A percentile compares a stretch with the other conserved stretches of the same genome.
phyloP scores from a whole-genome alignment of 2,797 vertebrate species.

The Philypnodon macrostomus region DNA sequence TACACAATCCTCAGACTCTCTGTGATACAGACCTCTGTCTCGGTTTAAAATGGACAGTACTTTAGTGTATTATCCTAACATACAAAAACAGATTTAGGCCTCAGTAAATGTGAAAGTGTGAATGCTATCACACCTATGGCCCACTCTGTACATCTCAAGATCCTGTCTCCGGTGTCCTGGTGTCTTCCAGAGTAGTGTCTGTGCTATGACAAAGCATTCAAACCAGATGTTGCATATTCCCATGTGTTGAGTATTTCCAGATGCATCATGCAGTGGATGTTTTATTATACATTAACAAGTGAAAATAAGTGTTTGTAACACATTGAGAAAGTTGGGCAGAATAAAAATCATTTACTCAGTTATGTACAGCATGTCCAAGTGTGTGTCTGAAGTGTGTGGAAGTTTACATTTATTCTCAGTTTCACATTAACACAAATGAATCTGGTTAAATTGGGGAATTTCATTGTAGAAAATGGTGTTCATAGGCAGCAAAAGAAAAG shows the following conservation, averaged over 20 bases:
- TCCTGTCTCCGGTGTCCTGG: not conserved
- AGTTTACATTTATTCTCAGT: too few relatives aligned
- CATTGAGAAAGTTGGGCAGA: not conserved
- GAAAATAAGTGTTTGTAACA: too few relatives aligned
- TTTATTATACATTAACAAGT: too few relatives aligned
- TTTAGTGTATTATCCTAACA: slow-evolving; percentile 4
- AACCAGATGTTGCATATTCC: slow-evolving; percentile 34
- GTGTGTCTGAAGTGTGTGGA: too few relatives aligned
- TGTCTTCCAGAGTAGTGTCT: slow-evolving; percentile 46
- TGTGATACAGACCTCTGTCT: not conserved
- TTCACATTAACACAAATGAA: too few relatives aligned
- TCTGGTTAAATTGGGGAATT: too few relatives aligned
- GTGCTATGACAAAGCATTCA: slow-evolving; percentile 33
- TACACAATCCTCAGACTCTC: slow-evolving; percentile 37
- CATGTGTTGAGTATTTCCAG: slow-evolving; percentile 51
- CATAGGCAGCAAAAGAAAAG: too few relatives aligned
- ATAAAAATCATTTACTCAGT: too few relatives aligned
- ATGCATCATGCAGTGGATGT: slow-evolving; percentile 44
- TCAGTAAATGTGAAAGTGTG: too few relatives aligned
- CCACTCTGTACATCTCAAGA: not conserved
- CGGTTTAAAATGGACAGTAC: too few relatives aligned
- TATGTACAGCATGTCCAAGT: too few relatives aligned
- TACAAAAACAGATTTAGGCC: not conserved
- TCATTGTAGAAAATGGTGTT: too few relatives aligned
- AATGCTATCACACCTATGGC: not conserved